These are phyloP conservation scores for Aporophyla nigra DNA, from an alignment of 2,888 invertebrate species.

Conservation along the genomic window DNA sequence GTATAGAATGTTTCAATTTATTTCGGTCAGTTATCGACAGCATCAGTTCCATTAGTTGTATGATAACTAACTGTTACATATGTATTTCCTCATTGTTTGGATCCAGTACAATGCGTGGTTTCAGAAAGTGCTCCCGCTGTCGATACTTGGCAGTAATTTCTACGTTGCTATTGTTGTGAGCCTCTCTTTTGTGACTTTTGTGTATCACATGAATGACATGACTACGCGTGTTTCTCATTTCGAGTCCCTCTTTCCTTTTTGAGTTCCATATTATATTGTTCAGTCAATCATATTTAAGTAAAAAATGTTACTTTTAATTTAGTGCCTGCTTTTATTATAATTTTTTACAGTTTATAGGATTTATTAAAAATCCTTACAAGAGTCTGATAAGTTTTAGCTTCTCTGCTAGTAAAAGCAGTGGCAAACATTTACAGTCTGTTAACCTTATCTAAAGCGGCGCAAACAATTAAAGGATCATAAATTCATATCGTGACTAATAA, in stretches of 20 bases:
- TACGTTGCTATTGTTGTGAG: constrained; percentile 77
- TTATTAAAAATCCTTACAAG: constrained; percentile 17
- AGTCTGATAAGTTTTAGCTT: constrained; percentile 37
- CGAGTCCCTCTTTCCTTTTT: constrained; percentile 53
- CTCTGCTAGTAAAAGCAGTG: constrained; percentile 36
- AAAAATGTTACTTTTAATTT: not conserved
- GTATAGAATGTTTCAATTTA: constrained; percentile 3
- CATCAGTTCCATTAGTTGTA: constrained; percentile 41
- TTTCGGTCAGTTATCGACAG: constrained; percentile 23
- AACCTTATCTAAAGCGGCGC: constrained; percentile 85
- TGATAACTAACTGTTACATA: constrained; percentile 59
- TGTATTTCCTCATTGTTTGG: constrained; percentile 74
- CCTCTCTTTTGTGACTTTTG: constrained; percentile 76
- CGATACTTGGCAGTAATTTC: constrained; percentile 80
- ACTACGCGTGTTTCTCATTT: constrained; percentile 72
- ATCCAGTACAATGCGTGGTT: constrained; percentile 74
- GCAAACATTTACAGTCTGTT: constrained; percentile 74
- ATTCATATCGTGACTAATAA: constrained; percentile 80
- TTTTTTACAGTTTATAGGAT: not conserved
- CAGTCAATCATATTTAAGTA: constrained; percentile 10
- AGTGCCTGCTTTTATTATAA: not conserved
- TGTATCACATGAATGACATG: constrained; percentile 76
- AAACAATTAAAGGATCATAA: constrained; percentile 87
- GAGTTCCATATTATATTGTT: constrained; percentile 22
- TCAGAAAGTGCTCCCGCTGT: constrained; percentile 77